These are phyloP conservation scores for Leistus spinibarbis DNA, from an alignment of 2,888 invertebrate genomes.

Conservation along the genomic window DNA sequence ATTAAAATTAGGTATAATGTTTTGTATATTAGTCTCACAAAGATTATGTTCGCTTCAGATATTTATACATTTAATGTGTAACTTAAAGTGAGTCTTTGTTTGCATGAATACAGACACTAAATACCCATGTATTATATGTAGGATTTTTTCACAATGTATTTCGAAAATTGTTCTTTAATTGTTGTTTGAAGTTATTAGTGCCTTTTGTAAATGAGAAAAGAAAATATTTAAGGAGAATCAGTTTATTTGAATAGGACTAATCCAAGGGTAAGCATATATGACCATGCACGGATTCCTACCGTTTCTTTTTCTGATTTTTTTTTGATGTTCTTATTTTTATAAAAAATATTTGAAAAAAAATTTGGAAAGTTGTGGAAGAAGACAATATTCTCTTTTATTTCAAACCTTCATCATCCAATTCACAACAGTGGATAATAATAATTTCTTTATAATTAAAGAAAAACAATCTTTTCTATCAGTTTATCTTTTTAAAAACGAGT, in stretches of 20 bases:
- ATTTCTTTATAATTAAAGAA: too few relatives aligned
- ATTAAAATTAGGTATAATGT: too few relatives aligned
- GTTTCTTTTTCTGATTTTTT: constrained; percentile 11
- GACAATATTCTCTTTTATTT: too few relatives aligned
- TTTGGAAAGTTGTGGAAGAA: too few relatives aligned
- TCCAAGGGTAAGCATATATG: constrained; percentile 25
- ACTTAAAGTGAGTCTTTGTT: constrained; percentile 10
- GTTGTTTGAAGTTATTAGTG: constrained; percentile 35
- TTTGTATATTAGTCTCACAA: background rate
- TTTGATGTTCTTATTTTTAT: background rate
- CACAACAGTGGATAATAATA: too few relatives aligned
- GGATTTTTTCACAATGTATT: constrained; percentile 26
- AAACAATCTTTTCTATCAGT: too few relatives aligned
- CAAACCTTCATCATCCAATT: too few relatives aligned
- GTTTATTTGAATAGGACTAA: constrained; percentile 32
- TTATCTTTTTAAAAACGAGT: too few relatives aligned
- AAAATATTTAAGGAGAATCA: constrained; percentile 32
- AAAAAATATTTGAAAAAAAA: background rate
- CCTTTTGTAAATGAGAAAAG: constrained; percentile 33
- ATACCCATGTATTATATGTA: constrained; percentile 18
- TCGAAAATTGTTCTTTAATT: constrained; percentile 35
- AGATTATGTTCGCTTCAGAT: background rate
- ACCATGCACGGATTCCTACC: background rate
- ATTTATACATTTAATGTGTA: background rate
- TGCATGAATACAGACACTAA: constrained; percentile 13